These are phyloP conservation scores for Cerastis leucographa DNA, from an alignment of 2,888 invertebrate species.

Conservation along the genomic window DNA sequence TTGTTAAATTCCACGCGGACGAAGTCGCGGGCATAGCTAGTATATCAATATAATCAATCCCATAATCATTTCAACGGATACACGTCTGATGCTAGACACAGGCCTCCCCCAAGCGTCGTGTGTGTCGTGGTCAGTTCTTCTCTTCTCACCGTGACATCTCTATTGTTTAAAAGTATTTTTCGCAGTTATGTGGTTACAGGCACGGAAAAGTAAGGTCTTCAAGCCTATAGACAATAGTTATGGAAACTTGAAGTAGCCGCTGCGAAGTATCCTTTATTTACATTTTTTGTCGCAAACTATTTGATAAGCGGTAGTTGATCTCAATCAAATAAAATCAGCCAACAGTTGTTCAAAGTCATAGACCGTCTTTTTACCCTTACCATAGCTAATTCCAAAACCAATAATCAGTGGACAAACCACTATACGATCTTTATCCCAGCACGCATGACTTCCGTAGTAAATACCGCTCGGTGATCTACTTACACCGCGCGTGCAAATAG, in stretches of 20 bases:
- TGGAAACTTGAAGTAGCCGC: not conserved
- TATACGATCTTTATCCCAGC: constrained; percentile 11
- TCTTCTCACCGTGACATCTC: not conserved
- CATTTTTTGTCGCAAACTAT: not conserved
- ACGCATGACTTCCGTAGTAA: constrained; percentile 5
- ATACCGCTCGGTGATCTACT: constrained; percentile 45
- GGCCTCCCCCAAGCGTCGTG: not conserved
- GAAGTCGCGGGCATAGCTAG: too few species aligned
- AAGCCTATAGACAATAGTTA: too few species aligned
- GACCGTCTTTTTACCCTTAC: not conserved
- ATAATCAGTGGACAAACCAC: not conserved
- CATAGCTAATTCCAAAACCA: not conserved
- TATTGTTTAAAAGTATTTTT: too few species aligned
- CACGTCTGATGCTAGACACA: not conserved
- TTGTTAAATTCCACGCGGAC: too few species aligned
- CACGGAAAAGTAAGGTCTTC: too few species aligned
- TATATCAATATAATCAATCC: not conserved
- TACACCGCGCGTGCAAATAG: constrained; percentile 20
- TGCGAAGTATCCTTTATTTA: too few species aligned
- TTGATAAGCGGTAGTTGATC: not conserved
- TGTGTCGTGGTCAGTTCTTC: not conserved
- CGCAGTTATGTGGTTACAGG: too few species aligned
- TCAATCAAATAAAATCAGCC: not conserved
- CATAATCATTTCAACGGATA: not conserved
- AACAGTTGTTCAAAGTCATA: too few species aligned